Conservation (phyloP, 1,140 invertebrate genomes). For the Meloidogyne hapla region DNA sequence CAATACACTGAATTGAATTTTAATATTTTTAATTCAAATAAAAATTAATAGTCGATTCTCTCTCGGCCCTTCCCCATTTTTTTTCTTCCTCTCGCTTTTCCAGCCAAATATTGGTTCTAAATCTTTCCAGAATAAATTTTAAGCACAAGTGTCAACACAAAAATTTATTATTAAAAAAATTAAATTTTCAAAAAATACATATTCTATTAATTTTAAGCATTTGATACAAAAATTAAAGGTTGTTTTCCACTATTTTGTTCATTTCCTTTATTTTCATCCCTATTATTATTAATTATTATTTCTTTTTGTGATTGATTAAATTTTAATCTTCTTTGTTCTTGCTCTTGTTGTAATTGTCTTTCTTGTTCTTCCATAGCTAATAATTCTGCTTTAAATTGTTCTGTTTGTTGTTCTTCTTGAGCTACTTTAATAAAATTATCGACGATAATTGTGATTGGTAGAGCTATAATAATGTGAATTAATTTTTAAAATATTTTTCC, state of each 20-base stretch:
- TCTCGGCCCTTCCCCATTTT: too few species aligned
- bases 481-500: too few species aligned
- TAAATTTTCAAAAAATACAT: too few species aligned
- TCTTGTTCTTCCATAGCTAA: conserved; percentile 32
- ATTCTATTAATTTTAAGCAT: neutral
- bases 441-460: conserved; percentile 62
- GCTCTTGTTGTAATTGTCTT: conserved; percentile 18
- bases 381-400: conserved; percentile 44
- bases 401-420: conserved; percentile 61
- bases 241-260: neutral
- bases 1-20: too few species aligned
- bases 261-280: neutral
- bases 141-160: too few species aligned
- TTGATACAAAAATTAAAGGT: neutral
- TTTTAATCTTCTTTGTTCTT: conserved; percentile 16
- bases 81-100: too few species aligned
- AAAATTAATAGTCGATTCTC: too few species aligned
- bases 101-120: too few species aligned
- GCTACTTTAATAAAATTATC: conserved; percentile 65
- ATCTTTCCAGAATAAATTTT: too few species aligned
- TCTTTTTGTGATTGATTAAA: conserved; percentile 11
- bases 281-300: neutral
- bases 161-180: too few species aligned
- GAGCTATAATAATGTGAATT: conserved; percentile 33
- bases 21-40: too few species aligned